Conservation (phyloP, 2,113 vertebrate species). For the Nematolebias whitei region DNA sequence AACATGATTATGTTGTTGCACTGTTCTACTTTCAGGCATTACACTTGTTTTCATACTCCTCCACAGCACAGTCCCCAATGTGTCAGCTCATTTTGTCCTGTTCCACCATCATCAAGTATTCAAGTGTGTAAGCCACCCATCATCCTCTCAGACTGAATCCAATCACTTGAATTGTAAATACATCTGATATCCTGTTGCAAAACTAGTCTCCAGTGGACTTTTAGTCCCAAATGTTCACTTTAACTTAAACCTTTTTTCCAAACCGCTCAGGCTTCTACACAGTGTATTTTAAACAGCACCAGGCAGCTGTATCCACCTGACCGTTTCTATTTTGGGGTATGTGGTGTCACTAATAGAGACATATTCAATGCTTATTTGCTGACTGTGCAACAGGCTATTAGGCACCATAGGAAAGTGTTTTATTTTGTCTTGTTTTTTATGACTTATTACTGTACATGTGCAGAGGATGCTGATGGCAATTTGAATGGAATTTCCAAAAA, state of each 20-base stretch:
- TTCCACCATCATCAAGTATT: slow-evolving; percentile 4
- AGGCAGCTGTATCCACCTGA: slow-evolving; percentile 34
- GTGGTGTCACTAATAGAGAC: slow-evolving; percentile 29
- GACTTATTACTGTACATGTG: not conserved
- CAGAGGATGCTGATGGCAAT: not conserved
- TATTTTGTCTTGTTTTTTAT: no score
- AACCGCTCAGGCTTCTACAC: not conserved
- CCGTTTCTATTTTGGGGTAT: slow-evolving; percentile 34
- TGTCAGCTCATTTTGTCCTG: slow-evolving; percentile 4
- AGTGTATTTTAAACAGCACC: slow-evolving; percentile 11
- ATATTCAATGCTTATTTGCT: slow-evolving; percentile 21
- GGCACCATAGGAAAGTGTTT: slow-evolving; percentile 3
- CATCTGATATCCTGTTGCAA: not conserved
- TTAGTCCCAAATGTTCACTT: not conserved
- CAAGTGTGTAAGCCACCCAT: not conserved
- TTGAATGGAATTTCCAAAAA: not conserved
- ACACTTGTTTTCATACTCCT: not conserved
- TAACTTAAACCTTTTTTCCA: not conserved
- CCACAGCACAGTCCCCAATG: not conserved
- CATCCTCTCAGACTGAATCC: slow-evolving; percentile 17
- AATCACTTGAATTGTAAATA: slow-evolving; percentile 5
- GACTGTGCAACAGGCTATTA: slow-evolving; percentile 28
- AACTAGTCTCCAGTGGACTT: not conserved
- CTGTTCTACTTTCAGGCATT: slow-evolving; percentile 1
- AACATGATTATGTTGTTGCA: not conserved